Evolutionary conservation across 2,888 invertebrate species (phyloP).

Genomic region (Empis livida): DNA sequence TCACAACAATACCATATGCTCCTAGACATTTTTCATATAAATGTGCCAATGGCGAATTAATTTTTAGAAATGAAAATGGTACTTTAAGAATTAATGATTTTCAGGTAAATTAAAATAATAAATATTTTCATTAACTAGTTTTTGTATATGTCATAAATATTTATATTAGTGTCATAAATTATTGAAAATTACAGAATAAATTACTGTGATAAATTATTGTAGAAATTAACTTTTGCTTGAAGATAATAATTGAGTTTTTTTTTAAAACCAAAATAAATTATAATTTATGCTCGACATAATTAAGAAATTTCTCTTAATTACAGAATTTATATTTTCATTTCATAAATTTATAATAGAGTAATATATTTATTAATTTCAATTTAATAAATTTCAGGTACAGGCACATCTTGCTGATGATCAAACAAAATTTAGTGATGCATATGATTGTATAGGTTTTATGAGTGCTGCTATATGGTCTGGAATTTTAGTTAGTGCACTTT

Average conservation of each 20-base stretch:
- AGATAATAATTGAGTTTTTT: no score
- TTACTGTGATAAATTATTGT: no score
- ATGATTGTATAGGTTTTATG: slow-evolving; percentile 85
- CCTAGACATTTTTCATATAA: slow-evolving; percentile 44
- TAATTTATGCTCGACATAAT: not conserved
- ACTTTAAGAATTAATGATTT: slow-evolving; percentile 39
- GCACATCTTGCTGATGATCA: slow-evolving; percentile 37
- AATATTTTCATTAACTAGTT: no score
- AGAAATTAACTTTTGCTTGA: no score
- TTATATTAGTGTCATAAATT: no score
- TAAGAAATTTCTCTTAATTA: no score
- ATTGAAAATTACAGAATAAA: no score
- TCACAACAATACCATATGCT: slow-evolving; percentile 22
- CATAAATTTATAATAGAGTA: no score
- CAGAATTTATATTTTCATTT: no score
- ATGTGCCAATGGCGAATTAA: slow-evolving; percentile 37
- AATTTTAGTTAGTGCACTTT: slow-evolving; percentile 62
- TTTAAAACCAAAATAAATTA: no score
- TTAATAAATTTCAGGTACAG: slow-evolving; percentile 37
- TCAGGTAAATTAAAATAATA: slow-evolving; percentile 32
- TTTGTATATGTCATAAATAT: no score
- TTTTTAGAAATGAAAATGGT: slow-evolving; percentile 39
- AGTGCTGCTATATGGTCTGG: slow-evolving; percentile 88
- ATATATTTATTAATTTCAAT: not conserved
- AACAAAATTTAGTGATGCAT: slow-evolving; percentile 55